Base-by-base conservation (phyloP, 1,140 invertebrate genomes). In the Drosophila miranda region DNA sequence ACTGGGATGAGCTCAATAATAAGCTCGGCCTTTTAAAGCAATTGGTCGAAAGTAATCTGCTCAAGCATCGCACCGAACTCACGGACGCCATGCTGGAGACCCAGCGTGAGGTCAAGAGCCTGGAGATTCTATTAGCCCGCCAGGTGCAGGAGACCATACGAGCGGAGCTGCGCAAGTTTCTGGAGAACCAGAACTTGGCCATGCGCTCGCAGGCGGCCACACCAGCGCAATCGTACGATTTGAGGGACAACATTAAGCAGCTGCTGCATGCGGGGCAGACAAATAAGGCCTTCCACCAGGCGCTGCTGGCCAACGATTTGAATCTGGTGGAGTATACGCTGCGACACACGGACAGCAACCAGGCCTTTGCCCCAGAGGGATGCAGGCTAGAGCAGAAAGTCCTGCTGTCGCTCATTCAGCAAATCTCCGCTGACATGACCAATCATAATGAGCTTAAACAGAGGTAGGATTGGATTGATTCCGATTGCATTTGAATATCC, bases 341-440 rank as follows among this genome's bases (percentile, higher is more conserved):
- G 90, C 95, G 97, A 64, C 93, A 94, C 63, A 96, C 96, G 3
- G 95, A 97, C 82, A 94, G 95, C 0, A 92, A 93, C 6, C 92
- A 93, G 68, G 94, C 98, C 13, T 98, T 99, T 92, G 92, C 92
- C 7, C 91, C 93, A 51, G 80, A 84, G 0, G 93, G 94, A 1
- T 96, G 95, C 89, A 93, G 94, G 11, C 91, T 97, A 11, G 94
- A 95, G 55, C 97, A 98, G 86, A 95, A 96, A 74, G 96, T 98
- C 42, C 92, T 99, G 52, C 92, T 99, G 26, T 98, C 97, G 1
- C 93, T 99, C 2, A 96, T 99, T 70, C 97, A 98, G 91, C 98
- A 99, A 90, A 93, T 99, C 3, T 96, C 96, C 3, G 95, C 96
- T 2, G 97, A 98, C 90, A 94, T 99, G 90, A 93, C 93, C 26